A percentile compares a stretch with the other conserved stretches of the same genome.
phyloP scores from a whole-genome alignment of 2,888 invertebrate species.

The Sinhomidia bicolor region DNA sequence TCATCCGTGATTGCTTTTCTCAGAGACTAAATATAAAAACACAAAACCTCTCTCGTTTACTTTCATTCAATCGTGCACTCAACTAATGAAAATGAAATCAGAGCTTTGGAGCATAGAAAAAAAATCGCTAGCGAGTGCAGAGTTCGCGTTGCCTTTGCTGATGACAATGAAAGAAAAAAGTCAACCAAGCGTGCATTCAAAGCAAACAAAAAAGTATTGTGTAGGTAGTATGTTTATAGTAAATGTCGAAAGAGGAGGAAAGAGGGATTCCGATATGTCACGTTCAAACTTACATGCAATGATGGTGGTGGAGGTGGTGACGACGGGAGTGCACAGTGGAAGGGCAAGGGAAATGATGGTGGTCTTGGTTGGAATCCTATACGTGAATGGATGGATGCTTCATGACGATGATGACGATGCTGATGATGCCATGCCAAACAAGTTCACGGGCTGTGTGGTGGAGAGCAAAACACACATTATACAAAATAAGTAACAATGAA shows the following conservation, averaged over 20 bases:
- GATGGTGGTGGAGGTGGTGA: background rate
- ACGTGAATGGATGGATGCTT: slow-evolving; percentile 20
- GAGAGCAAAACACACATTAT: background rate
- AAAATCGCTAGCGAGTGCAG: background rate
- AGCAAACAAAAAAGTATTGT: slow-evolving; percentile 59
- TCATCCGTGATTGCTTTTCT: slow-evolving; percentile 64
- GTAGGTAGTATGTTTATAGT: background rate
- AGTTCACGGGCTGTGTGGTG: slow-evolving; percentile 40
- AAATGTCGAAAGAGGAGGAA: background rate
- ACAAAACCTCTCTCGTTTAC: slow-evolving; percentile 20
- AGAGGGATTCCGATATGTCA: slow-evolving; percentile 59
- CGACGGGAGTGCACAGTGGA: too few species aligned
- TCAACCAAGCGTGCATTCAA: slow-evolving; percentile 54
- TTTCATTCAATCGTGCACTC: slow-evolving; percentile 57
- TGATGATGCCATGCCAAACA: too few species aligned
- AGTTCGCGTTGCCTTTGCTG: slow-evolving; percentile 30
- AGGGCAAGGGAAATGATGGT: slow-evolving; percentile 19
- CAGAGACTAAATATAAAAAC: slow-evolving; percentile 47
- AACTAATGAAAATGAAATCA: slow-evolving; percentile 72
- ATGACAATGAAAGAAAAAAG: slow-evolving; percentile 51
- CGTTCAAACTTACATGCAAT: slow-evolving; percentile 41
- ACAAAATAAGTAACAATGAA: slow-evolving; percentile 37
- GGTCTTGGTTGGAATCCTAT: slow-evolving; percentile 45
- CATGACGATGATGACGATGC: background rate
- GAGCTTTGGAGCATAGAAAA: background rate